A percentile compares a stretch with the other conserved stretches of the same genome.
phyloP scores from a whole-genome alignment of 2,888 invertebrate species.

The Phortica okadai region DNA sequence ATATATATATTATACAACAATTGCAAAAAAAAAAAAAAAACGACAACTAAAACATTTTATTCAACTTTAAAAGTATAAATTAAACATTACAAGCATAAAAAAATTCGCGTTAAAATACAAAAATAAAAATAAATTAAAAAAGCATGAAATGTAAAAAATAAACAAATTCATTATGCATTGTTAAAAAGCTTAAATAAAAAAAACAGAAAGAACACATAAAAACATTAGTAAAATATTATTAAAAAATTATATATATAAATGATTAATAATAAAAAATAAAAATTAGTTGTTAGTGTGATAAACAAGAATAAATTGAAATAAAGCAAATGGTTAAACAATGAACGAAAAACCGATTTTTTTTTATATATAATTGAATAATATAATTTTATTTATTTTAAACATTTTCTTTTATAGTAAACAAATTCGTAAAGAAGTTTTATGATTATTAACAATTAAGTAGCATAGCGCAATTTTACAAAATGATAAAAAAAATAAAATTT shows the following conservation, averaged over 20 bases:
- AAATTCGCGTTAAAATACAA: slow-evolving; percentile 37
- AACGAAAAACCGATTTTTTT: slow-evolving; percentile 41
- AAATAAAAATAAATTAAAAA: slow-evolving; percentile 27
- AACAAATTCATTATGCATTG: slow-evolving; percentile 31
- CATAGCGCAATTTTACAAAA: slow-evolving; percentile 11
- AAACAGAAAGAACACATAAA: slow-evolving; percentile 28
- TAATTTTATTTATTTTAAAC: not conserved
- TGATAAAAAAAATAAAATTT: not conserved
- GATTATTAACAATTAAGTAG: slow-evolving; percentile 9
- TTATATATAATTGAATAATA: not conserved
- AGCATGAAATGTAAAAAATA: not conserved
- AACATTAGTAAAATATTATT: slow-evolving; percentile 47
- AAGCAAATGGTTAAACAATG: slow-evolving; percentile 58
- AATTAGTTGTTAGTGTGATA: slow-evolving; percentile 69
- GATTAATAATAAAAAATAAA: slow-evolving; percentile 42
- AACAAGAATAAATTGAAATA: slow-evolving; percentile 50
- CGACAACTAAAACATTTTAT: slow-evolving; percentile 30
- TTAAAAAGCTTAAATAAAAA: slow-evolving; percentile 24
- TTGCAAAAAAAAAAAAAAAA: slow-evolving; percentile 16
- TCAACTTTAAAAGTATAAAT: slow-evolving; percentile 40
- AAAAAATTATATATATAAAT: slow-evolving; percentile 47
- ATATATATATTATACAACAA: slow-evolving; percentile 42
- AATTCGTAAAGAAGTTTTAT: not conserved
- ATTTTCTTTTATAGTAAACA: not conserved
- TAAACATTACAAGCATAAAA: slow-evolving; percentile 42